Evolutionary conservation across 2,888 invertebrate species (phyloP), one percentile per base, ranked within the genome.

Genomic region (Fissipunctia ypsillon): DNA sequence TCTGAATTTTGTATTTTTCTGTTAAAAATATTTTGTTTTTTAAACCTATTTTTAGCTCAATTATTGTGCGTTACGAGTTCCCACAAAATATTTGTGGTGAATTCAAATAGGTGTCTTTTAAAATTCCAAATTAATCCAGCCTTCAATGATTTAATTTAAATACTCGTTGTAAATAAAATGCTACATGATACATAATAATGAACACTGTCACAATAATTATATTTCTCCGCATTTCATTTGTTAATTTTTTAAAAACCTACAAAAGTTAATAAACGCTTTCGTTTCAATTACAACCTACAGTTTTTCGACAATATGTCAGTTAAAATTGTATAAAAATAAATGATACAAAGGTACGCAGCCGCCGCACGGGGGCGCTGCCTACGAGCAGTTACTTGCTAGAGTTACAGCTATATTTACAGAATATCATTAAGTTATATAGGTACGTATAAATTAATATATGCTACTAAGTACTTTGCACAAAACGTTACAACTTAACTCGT

Each of bases 381-480:
- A 76, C 79, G 56, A 72, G 76, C 85, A 84, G 84, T 81, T 69
- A 78, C 85, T 86, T 87, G 84, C 84, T 86, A 84, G 9, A 35
- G 63, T 59, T 93, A 94, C 82, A 78, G 70, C 94, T 95, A 95
- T 96, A 96, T 96, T 92, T 96, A 96, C 96, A 95, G 69, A 90
- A 91, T 93, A 94, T 90, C 85, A 85, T 93, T 92, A 93, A 91
- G 88, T 94, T 94, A 95, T 88, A 89, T 90, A 91, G 81, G 90
- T 93, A 93, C 91, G 91, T 93, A 96, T 96, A 96, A 96, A 96
- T 96, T 95, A 96, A 94, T 95, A 95, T 94, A 94, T 92, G 91
- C 96, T 96, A 96, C 93, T 96, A 96, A 96, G 96, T 96, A 96
- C 96, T 95, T 95, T 96, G 96, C 96, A 95, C 95, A 95, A 93